Base-by-base conservation (phyloP, 2,888 invertebrate genomes). In the Cyaniris semiargus region DNA sequence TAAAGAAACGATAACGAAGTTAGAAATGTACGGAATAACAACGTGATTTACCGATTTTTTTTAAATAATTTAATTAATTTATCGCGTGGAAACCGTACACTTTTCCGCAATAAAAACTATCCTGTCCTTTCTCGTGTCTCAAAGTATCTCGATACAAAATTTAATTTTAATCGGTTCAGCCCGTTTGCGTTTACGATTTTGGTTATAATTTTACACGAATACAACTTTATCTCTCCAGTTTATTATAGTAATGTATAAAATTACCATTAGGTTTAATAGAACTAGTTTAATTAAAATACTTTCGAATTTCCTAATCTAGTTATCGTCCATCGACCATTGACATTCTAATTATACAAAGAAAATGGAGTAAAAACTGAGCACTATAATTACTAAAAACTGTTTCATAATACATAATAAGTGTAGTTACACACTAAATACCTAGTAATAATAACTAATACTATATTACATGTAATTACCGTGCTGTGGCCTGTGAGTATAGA, bases 241-340 rank as follows among this genome's bases (percentile, higher is more conserved):
- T 21, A 58, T 21, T 21, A 3, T 23, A 60, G 60, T 21, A 23
- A 60, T 23, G 21, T 60, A 23, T 21, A 13, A 58, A 58, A 21
- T 58, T n/a, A 58, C 58, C 58, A 58, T 58, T 58, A 60, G 23
- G 27, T 31, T 27, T 31, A 66, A 27, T 66, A 21, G 27, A 31
- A 66, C 66, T 27, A 13, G 27, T 15, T 66, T n/a, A n/a, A 31
- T 27, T 66, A 66, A 66, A 66, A 31, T 66, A 66, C 66, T 66
- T 31, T 66, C 66, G 27, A 66, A 66, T 66, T 66, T 66, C 27
- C 66, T 31, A 66, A 66, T 27, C 27, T 31, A 27, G 66, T 66
- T 66, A 66, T 27, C 27, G 18, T 31, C 27, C 60, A 23, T 60
- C 23, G 60, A 60, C 18, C 10, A 21, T 60, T 60, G 60, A 60